Evolutionary conservation across 2,113 vertebrate genomes (phyloP), one percentile per base, ranked within the genome.

Genomic region (Nansenia antarctica): DNA sequence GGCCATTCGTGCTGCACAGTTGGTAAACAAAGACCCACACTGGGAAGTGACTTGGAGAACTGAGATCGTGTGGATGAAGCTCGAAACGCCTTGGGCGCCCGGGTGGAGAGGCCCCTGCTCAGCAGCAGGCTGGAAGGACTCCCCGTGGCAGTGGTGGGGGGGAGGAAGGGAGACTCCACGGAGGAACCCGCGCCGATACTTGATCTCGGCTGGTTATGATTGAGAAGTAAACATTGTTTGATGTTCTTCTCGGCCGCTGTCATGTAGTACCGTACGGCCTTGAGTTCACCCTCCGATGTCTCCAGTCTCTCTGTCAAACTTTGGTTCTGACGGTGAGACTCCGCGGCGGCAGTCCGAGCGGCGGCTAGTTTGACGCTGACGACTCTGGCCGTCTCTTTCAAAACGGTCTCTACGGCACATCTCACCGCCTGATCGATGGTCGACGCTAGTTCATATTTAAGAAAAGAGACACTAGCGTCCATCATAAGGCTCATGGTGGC

Each of bases 221-320:
- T 80, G 0, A 84, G 63, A 31, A 80, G 76, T 54, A 86, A 37
- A 62, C 84, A 86, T 57, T 86, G 84, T 64, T 84, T 78, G 0
- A 86, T 86, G 61, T 86, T 86, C 24, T 82, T 86, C 65, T 86
- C 84, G 3, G 85, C 85, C 15, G 82, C 82, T 12, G 78, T 69
- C 73, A 86, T 77, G 71, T 86, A 86, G 64, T 81, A 84, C 3
- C 85, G 78, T 20, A 84, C 76, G 3, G 85, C 85, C 61, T 83
- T 82, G 2, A 86, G 71, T 52, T 86, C 85, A 57, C 80, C 62
- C 74, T 87, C 82, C 1, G 82, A 79, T 22, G 74, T 64, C 26
- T 87, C 82, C 15, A 87, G 76, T 9, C 85, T 35, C 57, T 85
- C 78, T 3, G 72, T 73, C 47, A 87, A 67, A 49, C 30, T 87